Conservation (phyloP, 2,888 invertebrate genomes). For the Caenorhabditis wallacei region DNA sequence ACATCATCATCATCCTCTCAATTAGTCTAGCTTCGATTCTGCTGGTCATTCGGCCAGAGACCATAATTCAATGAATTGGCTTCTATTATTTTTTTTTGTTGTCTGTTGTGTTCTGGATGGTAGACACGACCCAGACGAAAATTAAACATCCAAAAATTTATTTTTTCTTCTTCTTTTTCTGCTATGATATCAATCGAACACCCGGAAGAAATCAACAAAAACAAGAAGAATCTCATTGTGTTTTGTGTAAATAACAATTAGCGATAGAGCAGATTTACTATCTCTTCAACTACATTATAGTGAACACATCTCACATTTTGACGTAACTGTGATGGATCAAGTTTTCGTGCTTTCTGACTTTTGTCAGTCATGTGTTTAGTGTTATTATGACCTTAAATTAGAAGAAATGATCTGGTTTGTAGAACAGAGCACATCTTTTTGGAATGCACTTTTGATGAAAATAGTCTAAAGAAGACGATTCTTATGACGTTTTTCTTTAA, state of each 20-base stretch:
- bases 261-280: neutral
- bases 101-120: constrained; percentile 28
- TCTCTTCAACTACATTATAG: neutral
- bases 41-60: constrained; percentile 53
- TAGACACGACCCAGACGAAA: constrained; percentile 22
- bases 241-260: neutral
- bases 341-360: constrained; percentile 39
- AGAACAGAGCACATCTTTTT: neutral
- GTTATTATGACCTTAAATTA: constrained; percentile 21
- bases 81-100: constrained; percentile 31
- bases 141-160: neutral
- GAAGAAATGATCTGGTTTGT: neutral
- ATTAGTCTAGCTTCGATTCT: constrained; percentile 42
- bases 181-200: constrained; percentile 21
- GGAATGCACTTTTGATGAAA: constrained; percentile 3
- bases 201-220: constrained; percentile 4
- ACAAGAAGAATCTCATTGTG: neutral
- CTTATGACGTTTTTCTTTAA: neutral
- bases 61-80: constrained; percentile 21
- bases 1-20: constrained; percentile 20
- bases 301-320: constrained; percentile 5
- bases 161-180: neutral
- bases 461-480: neutral
- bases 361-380: constrained; percentile 29
- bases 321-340: constrained; percentile 24